Evolutionary conservation across 2,113 vertebrate genomes (phyloP).

Genomic region (Proterorhinus semilunaris): DNA sequence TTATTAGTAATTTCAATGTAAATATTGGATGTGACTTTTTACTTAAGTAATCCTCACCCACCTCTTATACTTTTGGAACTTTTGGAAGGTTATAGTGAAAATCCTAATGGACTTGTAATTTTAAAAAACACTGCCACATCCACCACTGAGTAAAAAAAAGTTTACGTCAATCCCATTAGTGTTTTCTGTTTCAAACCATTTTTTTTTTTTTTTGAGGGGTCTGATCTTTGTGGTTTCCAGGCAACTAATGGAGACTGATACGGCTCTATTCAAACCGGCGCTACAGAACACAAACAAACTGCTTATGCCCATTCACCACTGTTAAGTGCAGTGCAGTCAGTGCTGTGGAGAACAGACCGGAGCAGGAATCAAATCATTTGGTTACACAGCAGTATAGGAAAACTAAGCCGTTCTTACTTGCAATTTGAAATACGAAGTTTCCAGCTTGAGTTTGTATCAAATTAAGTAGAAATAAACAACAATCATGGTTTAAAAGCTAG

Average conservation of each 20-base stretch:
- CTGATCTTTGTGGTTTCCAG: slow-evolving; percentile 9
- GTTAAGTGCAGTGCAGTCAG: neutral
- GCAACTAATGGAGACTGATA: slow-evolving; percentile 10
- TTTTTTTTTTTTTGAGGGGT: neutral
- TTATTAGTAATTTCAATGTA: no score
- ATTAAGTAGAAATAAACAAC: no score
- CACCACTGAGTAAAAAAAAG: neutral
- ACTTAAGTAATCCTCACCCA: no score
- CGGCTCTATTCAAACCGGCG: slow-evolving; percentile 1
- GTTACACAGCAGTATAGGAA: neutral
- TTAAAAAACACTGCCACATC: no score
- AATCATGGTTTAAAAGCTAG: no score
- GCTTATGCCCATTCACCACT: neutral
- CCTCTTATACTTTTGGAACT: no score
- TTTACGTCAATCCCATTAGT: neutral
- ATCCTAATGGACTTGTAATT: no score
- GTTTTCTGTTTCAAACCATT: neutral
- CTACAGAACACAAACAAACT: slow-evolving; percentile 2
- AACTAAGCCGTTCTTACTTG: neutral
- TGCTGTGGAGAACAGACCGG: neutral
- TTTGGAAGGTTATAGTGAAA: no score
- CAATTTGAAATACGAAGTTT: neutral
- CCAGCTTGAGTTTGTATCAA: no score
- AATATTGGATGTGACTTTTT: no score
- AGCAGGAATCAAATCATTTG: neutral